phyloP scores from a whole-genome alignment of 1,140 invertebrate genomes.

The Parapsyche elsis region DNA sequence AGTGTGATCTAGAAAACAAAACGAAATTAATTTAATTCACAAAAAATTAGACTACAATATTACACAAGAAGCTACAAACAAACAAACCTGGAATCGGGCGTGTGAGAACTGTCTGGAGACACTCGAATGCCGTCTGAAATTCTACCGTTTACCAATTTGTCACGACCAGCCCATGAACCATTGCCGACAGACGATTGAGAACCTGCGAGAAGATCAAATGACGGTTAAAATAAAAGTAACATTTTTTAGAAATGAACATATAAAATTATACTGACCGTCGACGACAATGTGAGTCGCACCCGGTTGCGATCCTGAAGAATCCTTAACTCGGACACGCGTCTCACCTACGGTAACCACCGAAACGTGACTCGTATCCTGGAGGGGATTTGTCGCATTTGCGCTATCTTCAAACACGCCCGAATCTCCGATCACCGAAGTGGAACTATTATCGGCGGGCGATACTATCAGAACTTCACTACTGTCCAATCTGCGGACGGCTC shows the following conservation, averaged over 20 bases:
- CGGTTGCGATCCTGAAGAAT: conserved; percentile 63
- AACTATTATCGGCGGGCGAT: conserved; percentile 71
- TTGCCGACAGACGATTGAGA: conserved; percentile 45
- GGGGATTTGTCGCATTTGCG: conserved; percentile 54
- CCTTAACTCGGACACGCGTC: conserved; percentile 77
- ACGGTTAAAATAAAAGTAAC: neutral
- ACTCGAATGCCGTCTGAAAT: conserved; percentile 36
- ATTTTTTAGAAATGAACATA: neutral
- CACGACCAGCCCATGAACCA: conserved; percentile 42
- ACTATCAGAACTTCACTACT: conserved; percentile 85
- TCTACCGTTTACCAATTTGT: conserved; percentile 44
- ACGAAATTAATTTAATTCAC: conserved; percentile 18
- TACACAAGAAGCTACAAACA: neutral
- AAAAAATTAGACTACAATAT: neutral
- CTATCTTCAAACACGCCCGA: conserved; percentile 70
- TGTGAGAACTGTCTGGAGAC: conserved; percentile 51
- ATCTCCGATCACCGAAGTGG: conserved; percentile 60
- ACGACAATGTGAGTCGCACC: conserved; percentile 62
- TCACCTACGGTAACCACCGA: conserved; percentile 91
- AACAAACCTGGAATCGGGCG: conserved; percentile 50
- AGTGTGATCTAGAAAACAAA: conserved; percentile 58
- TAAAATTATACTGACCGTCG: conserved; percentile 44
- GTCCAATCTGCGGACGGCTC: conserved; percentile 71
- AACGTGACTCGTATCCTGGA: conserved; percentile 83
- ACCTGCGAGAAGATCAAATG: conserved; percentile 33